These are phyloP conservation scores for Cantharis flavilabris DNA, from an alignment of 2,888 invertebrate genomes.

Conservation along the genomic window DNA sequence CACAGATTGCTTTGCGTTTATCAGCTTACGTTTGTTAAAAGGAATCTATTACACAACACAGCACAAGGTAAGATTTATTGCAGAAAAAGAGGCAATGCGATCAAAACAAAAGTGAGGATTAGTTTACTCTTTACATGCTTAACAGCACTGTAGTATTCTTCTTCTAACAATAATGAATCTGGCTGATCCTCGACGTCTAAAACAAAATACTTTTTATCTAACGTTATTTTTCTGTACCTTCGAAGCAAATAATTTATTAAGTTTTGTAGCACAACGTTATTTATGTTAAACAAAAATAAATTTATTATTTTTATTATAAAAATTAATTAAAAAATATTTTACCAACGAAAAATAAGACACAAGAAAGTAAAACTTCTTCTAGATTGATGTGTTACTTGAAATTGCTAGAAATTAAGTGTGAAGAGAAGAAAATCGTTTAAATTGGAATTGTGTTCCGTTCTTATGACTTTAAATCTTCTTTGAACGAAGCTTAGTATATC, in stretches of 20 bases:
- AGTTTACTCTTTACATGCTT: conserved; percentile 35
- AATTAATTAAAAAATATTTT: not conserved
- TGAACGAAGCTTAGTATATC: conserved; percentile 18
- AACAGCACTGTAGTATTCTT: conserved; percentile 42
- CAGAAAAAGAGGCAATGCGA: conserved; percentile 44
- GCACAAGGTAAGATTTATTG: conserved; percentile 42
- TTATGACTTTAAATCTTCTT: conserved; percentile 19
- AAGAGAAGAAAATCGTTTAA: conserved; percentile 19
- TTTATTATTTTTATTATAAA: not conserved
- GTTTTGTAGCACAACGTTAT: not conserved
- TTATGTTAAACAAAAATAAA: not conserved
- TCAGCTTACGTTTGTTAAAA: conserved; percentile 19
- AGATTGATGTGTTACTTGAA: conserved; percentile 2
- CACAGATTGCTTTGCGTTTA: conserved; percentile 24
- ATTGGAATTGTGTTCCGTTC: conserved; percentile 17
- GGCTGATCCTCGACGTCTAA: conserved; percentile 45
- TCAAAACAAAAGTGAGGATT: conserved; percentile 39
- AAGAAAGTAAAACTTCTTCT: not conserved
- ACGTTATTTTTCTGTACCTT: not conserved
- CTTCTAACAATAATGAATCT: conserved; percentile 46
- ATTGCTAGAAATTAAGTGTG: not conserved
- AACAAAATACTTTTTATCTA: conserved; percentile 30
- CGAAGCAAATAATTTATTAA: not conserved
- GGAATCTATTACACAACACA: conserved; percentile 31
- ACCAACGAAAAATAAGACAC: not conserved